Evolutionary conservation across 1,140 invertebrate genomes (phyloP).

Genomic region (Pseudachorutes palmiensis): DNA sequence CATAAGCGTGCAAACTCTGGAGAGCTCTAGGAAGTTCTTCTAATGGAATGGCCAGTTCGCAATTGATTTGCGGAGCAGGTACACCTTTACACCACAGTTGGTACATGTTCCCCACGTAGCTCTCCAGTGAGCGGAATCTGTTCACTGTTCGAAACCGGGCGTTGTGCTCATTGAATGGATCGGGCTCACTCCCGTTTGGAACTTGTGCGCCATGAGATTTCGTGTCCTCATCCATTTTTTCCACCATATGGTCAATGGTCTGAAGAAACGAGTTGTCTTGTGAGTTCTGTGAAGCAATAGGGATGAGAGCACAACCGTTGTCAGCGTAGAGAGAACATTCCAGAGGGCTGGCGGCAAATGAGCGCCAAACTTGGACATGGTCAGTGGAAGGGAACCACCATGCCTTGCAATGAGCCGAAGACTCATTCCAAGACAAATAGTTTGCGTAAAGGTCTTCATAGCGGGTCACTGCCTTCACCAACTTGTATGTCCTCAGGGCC

Average conservation of each 20-base stretch:
- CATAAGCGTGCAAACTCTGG: not conserved
- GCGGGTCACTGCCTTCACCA: not conserved
- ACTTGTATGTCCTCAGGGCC: not conserved
- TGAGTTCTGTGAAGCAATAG: not conserved
- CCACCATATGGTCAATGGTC: not conserved
- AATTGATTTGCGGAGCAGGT: conserved; percentile 1
- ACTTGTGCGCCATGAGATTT: not conserved
- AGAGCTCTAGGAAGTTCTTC: not conserved
- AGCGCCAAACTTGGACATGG: conserved; percentile 8
- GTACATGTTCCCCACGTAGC: conserved; percentile 1
- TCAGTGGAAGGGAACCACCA: conserved; percentile 6
- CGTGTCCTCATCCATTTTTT: conserved; percentile 6
- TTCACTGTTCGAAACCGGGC: not conserved
- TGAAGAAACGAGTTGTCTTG: not conserved
- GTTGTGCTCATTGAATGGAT: conserved; percentile 7
- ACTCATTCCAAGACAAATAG: not conserved
- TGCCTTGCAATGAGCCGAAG: not conserved
- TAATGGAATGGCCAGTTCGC: not conserved
- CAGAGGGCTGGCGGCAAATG: not conserved
- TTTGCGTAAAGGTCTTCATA: not conserved
- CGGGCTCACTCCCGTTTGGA: not conserved
- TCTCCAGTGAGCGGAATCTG: not conserved
- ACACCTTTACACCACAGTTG: conserved; percentile 3
- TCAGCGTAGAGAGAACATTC: not conserved
- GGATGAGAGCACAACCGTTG: not conserved